Percentiles rank a stretch among this genome's conserved stretches.
Evolutionary conservation across 2,113 vertebrate genomes (phyloP).

Genomic region (Sander vitreus): DNA sequence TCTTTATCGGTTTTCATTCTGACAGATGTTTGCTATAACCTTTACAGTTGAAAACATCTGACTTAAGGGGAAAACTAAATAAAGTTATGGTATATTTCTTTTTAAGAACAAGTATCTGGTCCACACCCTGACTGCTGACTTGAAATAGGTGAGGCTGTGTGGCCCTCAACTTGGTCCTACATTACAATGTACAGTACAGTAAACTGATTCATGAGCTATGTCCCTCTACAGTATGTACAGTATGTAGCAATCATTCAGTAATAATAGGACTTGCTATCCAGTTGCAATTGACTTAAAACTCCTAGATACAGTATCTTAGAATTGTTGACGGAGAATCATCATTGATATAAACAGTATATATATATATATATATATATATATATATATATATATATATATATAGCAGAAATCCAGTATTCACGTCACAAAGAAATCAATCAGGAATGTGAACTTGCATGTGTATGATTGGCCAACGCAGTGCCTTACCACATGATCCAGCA

Average conservation of each 20-base stretch:
- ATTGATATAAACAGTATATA: too few relatives aligned
- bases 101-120: background rate
- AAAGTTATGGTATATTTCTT: conserved; percentile 11
- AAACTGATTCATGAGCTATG: background rate
- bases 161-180: background rate
- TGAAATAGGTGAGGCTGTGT: background rate
- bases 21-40: conserved; percentile 39
- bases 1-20: conserved; percentile 12
- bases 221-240: too few relatives aligned
- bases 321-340: too few relatives aligned
- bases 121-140: background rate
- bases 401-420: background rate
- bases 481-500: background rate
- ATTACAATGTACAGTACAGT: background rate
- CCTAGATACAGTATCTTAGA: too few relatives aligned
- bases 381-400: too few relatives aligned
- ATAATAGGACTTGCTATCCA: too few relatives aligned
- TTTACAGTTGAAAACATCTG: conserved; percentile 24
- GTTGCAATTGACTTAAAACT: too few relatives aligned
- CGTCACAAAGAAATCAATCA: background rate
- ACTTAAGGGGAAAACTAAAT: conserved; percentile 13
- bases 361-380: too few relatives aligned
- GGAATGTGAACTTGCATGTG: background rate
- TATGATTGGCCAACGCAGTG: background rate
- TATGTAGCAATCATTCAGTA: too few relatives aligned